Base-by-base conservation (phyloP, 2,113 vertebrate genomes). In the Anarrhichthys ocellatus region DNA sequence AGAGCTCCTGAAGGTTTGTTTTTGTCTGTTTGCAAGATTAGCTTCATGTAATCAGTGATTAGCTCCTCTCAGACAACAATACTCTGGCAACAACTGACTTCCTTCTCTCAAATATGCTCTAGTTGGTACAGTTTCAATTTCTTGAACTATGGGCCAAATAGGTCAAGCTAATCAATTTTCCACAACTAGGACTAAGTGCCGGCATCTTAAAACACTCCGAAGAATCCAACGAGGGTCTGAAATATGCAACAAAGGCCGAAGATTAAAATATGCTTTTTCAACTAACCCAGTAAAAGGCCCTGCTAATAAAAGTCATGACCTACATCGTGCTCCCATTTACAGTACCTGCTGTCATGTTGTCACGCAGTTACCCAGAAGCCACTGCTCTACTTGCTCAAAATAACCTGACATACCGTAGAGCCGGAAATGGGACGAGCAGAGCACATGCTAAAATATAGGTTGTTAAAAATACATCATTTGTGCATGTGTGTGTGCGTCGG, bases 321-420 rank as follows among this genome's bases (percentile, higher is more conserved):
- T 78, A 89, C 48, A 88, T 83, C 3, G 9, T 67, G 56, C 83
- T 69, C 77, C 76, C 52, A 59, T 83, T 84, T 58, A 59, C 42
- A 69, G 75, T 64, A 76, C 22, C 56, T 84, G 44, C 40, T 40
- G 52, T 42, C 36, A 42, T 18, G 67, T 13, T 80, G 77, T 67
- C 40, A 42, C 68, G 63, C 44, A 18, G 29, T 80, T 52, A 67
- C 79, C 65, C 71, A 80, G 46, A 70, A 80, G 17, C 36, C 73
- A 81, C 62, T 62, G 87, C 58, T 86, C 87, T 63, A 80, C 71
- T 80, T 73, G 52, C 82, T 74, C 58, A 81, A 87, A 89, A 93
- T 88, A 88, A 87, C 78, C 63, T 67, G 36, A 77, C 68, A 38
- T 82, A 78, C 66, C 68, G 82, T 42, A 44, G 34, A 66, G 29